Evolutionary conservation across 1,140 invertebrate species (phyloP).

Genomic region (Antheraea mylitta): DNA sequence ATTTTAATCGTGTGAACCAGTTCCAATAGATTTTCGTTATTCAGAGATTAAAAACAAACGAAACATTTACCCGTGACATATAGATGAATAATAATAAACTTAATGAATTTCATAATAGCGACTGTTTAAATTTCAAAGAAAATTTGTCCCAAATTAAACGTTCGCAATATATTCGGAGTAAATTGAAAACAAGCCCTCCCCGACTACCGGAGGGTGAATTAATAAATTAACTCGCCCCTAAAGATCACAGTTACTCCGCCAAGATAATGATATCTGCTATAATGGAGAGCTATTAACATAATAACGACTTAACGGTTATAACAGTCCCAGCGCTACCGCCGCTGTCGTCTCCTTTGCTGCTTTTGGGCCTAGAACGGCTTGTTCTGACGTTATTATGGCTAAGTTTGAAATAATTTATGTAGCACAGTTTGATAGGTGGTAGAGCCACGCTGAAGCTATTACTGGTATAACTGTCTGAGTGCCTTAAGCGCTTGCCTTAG

Average conservation of each 20-base stretch:
- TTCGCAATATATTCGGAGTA: slow-evolving; percentile 10
- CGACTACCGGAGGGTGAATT: slow-evolving; percentile 15
- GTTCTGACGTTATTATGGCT: slow-evolving; percentile 1
- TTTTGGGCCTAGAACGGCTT: background rate
- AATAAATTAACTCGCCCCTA: slow-evolving; percentile 30
- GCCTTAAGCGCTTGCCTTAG: too few relatives aligned
- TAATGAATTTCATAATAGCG: background rate
- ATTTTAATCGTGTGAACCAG: too few relatives aligned
- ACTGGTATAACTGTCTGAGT: too few relatives aligned
- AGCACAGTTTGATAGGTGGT: too few relatives aligned
- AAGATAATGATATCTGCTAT: slow-evolving; percentile 33
- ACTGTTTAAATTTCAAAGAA: slow-evolving; percentile 6
- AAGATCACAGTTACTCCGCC: slow-evolving; percentile 23
- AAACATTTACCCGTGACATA: too few relatives aligned
- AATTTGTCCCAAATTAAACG: background rate
- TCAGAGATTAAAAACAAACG: too few relatives aligned
- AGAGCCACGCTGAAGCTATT: too few relatives aligned
- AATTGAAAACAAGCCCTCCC: slow-evolving; percentile 29
- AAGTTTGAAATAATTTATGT: background rate
- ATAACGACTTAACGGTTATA: slow-evolving; percentile 30
- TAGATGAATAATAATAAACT: background rate
- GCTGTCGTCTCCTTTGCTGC: background rate
- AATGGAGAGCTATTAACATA: slow-evolving; percentile 29
- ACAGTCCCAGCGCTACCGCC: background rate
- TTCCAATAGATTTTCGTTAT: background rate